Base-by-base conservation (phyloP, 2,113 vertebrate species). In the Tursiops truncatus region DNA sequence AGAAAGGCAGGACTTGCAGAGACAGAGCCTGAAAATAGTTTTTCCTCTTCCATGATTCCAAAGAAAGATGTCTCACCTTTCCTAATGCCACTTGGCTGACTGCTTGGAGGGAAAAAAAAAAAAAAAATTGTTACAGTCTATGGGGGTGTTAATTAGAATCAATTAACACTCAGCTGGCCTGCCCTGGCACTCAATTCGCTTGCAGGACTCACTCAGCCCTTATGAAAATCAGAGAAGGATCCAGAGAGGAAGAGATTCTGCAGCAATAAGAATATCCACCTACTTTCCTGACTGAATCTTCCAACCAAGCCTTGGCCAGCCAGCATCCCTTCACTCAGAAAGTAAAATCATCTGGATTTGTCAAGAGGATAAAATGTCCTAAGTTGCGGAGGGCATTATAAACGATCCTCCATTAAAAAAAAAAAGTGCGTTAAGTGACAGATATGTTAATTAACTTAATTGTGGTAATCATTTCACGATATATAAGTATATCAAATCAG, bases 51-150 rank as follows among this genome's bases (percentile, higher is more conserved):
- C 96, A 98, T 97, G 96, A 98, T 96, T 98, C 98, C 98, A 98
- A 98, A 98, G 97, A 98, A 98, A 98, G 97, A 98, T 98, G 95
- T 97, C 98, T 98, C 97, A 97, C 97, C 89, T 94, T 97, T 98
- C 95, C 5, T 85, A 98, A 96, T 95, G 97, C 97, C 97, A 97
- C 96, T 87, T 97, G 97, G 97, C 71, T 84, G 67, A 96, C 97
- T 95, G 73, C 58, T 94, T 95, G 23, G 31, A 41, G 21, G 8
- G 36, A 36, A 2, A 26, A 41, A 62, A 28, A 53, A 60, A 28
- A 53, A 71, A 26, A 20, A 76, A 47, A 33, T 86, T 86, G 71
- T 90, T 89, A 94, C 62, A 97, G 97, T 97, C 98, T 89, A 84
- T 94, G 80, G 90, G 77, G 94, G 93, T 96, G 93, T 96, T 98